A percentile compares a stretch with the other conserved stretches of the same genome.
Conservation (phyloP, 2,113 vertebrate genomes). For the Archocentrus centrarchus region DNA sequence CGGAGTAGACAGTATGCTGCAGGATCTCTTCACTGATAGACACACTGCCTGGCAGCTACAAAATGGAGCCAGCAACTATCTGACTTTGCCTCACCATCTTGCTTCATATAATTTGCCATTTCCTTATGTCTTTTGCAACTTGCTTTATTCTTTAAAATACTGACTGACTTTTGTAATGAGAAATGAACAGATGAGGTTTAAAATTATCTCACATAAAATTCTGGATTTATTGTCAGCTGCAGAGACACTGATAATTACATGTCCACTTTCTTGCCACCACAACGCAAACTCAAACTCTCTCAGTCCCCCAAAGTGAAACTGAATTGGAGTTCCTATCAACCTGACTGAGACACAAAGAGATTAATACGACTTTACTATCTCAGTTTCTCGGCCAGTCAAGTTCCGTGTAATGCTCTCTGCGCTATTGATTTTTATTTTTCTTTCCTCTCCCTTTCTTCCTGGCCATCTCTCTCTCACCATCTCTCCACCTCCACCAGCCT, state of each 20-base stretch:
- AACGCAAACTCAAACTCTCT: conserved; percentile 14
- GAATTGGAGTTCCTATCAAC: conserved; percentile 69
- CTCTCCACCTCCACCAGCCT: conserved; percentile 67
- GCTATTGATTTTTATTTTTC: conserved; percentile 81
- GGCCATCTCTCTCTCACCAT: conserved; percentile 43
- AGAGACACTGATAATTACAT: not conserved
- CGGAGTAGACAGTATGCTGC: conserved; percentile 71
- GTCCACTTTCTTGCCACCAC: not conserved
- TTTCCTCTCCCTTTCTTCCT: conserved; percentile 62
- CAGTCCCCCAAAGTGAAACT: conserved; percentile 36
- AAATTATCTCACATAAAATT: not conserved
- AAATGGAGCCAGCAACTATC: conserved; percentile 73
- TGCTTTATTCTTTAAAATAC: not conserved
- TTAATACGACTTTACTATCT: conserved; percentile 78
- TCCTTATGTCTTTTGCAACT: not conserved
- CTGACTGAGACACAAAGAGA: conserved; percentile 68
- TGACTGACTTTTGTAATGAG: not conserved
- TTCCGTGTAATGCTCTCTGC: conserved; percentile 63
- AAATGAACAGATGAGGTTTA: not conserved
- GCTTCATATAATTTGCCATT: conserved; percentile 29
- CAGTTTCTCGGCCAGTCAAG: conserved; percentile 69
- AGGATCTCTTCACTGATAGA: conserved; percentile 69
- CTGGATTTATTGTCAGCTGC: not conserved
- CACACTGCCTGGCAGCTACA: conserved; percentile 65
- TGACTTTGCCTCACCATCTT: conserved; percentile 42